Evolutionary conservation across 2,797 vertebrate genomes (phyloP).

Genomic region (Alosa sapidissima): DNA sequence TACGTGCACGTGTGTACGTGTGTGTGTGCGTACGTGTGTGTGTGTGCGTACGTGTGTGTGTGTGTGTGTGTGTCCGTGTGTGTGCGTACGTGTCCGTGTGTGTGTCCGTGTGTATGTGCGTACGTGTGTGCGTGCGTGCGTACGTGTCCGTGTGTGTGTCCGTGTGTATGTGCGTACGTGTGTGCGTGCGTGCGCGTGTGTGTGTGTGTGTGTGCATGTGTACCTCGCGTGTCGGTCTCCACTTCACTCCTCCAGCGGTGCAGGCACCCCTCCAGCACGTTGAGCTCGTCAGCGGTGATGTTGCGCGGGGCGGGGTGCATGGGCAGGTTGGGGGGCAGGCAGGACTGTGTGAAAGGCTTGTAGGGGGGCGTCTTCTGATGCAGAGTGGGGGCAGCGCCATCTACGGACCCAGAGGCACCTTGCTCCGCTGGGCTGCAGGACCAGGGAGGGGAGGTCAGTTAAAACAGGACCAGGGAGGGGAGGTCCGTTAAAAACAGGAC

Average conservation of each 20-base stretch:
- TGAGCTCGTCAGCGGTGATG: constrained; percentile 93
- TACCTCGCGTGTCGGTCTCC: constrained; percentile 94
- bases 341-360: constrained; percentile 97
- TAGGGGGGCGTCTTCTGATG: constrained; percentile 86
- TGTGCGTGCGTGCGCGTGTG: not conserved
- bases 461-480: too few relatives aligned
- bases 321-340: constrained; percentile 90
- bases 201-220: not conserved
- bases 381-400: constrained; percentile 63
- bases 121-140: too few relatives aligned
- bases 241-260: constrained; percentile 99
- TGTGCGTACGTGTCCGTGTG: not conserved
- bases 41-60: not conserved
- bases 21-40: not conserved
- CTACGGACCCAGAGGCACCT: constrained; percentile 69
- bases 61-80: not conserved
- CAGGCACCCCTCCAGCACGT: constrained; percentile 92
- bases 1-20: not conserved
- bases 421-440: constrained; percentile 83
- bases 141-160: not conserved
- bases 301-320: constrained; percentile 97
- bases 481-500: too few relatives aligned
- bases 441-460: not conserved
- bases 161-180: constrained; percentile 46
- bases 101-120: too few relatives aligned